Evolutionary conservation across 2,113 vertebrate species (phyloP), one percentile per base, ranked within the genome.

Genomic region (Pterophyllum scalare): DNA sequence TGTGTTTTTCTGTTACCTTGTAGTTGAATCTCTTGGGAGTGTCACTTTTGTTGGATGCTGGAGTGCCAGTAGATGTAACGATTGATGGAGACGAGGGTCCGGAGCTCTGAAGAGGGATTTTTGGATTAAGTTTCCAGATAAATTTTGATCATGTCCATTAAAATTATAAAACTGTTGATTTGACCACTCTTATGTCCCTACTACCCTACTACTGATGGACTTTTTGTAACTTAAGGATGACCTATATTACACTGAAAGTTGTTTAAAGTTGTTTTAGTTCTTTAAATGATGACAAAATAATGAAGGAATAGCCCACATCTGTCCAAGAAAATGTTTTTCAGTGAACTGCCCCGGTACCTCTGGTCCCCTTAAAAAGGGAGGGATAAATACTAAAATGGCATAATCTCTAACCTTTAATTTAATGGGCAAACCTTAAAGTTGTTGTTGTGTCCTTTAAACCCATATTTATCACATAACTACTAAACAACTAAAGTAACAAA

Each of bases 1-100:
- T 11, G 17, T 75, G 4, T 13, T 56, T 46, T 67, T 20, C 7
- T 72, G 10, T 62, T 95, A 94, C 96, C 93, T 93, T 94, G 96
- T 79, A 95, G 87, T 38, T 90, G 77, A 94, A 94, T 77, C 38
- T 88, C 64, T 87, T 93, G 22, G 92, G 89, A 78, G 93, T 91
- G 59, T 94, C 93, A 60, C 89, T 91, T 82, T 83, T 93, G 86
- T 84, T 88, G 72, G 94, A 94, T 12, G 77, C 78, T 15, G 93
- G 87, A 9, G 93, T 94, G 60, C 89, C 88, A 65, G 80, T 20
- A 9, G 92, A 87, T 60, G 80, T 88, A 20, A 90, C 6, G 13
- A 84, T 59, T 40, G 90, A 90, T 2, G 94, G 94, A 77, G 95
- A 94, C 2, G 94, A 91, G 9, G 86, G 92, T 54, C 86, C 93